Percentiles rank a stretch among this genome's conserved stretches.
phyloP scores from a whole-genome alignment of 2,113 vertebrate species.

The Onychorhynchus coronatus region DNA sequence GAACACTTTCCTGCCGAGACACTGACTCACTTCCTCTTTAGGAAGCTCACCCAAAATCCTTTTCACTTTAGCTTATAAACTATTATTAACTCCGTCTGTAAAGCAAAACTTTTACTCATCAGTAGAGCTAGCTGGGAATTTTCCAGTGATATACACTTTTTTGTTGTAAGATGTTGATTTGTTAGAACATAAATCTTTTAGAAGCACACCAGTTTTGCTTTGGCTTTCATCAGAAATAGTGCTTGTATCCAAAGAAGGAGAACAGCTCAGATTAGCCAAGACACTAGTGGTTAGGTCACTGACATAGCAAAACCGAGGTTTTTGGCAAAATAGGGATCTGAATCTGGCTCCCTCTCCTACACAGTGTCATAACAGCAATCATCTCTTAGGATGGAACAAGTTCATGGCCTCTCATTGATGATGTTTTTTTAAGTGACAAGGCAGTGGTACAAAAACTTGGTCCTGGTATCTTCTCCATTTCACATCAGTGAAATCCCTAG shows the following conservation, averaged over 20 bases:
- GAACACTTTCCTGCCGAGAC: constrained; percentile 61
- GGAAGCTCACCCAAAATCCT: constrained; percentile 63
- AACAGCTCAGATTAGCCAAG: constrained; percentile 14
- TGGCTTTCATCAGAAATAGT: constrained; percentile 19
- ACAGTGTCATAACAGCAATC: background rate
- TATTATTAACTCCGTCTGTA: constrained; percentile 66
- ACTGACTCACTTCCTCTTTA: constrained; percentile 70
- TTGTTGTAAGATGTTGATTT: constrained; percentile 39
- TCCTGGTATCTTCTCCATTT: background rate
- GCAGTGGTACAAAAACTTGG: background rate
- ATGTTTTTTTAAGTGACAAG: background rate
- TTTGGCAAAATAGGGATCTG: background rate
- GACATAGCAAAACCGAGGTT: background rate
- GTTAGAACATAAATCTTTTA: constrained; percentile 43
- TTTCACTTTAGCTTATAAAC: constrained; percentile 58
- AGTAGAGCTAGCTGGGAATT: constrained; percentile 43
- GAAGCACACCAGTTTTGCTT: constrained; percentile 22
- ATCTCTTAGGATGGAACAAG: background rate
- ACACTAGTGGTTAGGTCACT: background rate
- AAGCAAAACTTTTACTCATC: constrained; percentile 53
- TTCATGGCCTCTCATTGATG: background rate
- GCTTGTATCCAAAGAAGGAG: constrained; percentile 2
- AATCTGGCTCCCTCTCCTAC: background rate
- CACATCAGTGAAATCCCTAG: background rate
- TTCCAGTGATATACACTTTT: constrained; percentile 27